Conservation (phyloP, 2,888 invertebrate species). For the Phrixothrix hirtus region DNA sequence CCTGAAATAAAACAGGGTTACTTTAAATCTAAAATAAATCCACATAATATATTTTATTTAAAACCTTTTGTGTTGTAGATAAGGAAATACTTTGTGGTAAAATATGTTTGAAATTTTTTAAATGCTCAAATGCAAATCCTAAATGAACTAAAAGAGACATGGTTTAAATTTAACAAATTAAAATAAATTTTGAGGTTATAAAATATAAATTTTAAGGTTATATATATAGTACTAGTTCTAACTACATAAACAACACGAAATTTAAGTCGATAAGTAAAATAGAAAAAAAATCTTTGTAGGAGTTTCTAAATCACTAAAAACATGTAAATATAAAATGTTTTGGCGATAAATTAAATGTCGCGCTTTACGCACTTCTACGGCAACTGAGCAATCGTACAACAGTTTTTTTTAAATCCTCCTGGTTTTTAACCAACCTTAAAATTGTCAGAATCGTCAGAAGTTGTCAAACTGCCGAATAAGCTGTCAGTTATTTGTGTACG, state of each 20-base stretch:
- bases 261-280: not conserved
- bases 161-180: constrained; percentile 2
- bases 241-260: too few species aligned
- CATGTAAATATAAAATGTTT: not conserved
- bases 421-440: not conserved
- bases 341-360: constrained; percentile 10
- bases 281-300: too few species aligned
- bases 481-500: constrained; percentile 19
- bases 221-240: too few species aligned
- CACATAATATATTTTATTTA: constrained; percentile 1
- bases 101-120: constrained; percentile 60
- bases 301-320: not conserved
- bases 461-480: constrained; percentile 9
- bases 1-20: constrained; percentile 56
- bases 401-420: not conserved
- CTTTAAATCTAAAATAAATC: constrained; percentile 8
- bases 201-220: constrained; percentile 13
- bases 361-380: not conserved
- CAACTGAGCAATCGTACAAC: constrained; percentile 1
- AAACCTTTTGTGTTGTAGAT: constrained; percentile 72
- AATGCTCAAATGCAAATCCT: constrained; percentile 60
- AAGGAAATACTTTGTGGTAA: constrained; percentile 57
- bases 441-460: constrained; percentile 2
- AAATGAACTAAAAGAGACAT: constrained; percentile 61
- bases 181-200: constrained; percentile 15